These are phyloP conservation scores for Oreotrochilus melanogaster DNA, from an alignment of 2,113 vertebrate species.

Conservation along the genomic window DNA sequence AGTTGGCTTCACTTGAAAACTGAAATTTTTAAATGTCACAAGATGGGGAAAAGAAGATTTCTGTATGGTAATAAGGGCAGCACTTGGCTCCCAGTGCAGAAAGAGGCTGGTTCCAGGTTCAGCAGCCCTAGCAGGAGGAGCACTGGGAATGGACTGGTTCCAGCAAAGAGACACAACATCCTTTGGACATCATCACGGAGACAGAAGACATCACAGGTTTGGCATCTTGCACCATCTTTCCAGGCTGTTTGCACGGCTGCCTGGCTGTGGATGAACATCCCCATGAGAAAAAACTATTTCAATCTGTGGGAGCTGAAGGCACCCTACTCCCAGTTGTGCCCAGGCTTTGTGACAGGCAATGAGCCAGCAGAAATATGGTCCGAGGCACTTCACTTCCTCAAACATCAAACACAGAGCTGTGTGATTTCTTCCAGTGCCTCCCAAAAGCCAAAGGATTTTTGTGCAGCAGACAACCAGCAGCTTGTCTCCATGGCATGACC, in stretches of 20 bases:
- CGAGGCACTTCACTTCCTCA: not conserved
- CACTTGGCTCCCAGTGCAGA: not conserved
- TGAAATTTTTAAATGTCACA: not conserved
- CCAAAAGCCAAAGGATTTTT: not conserved
- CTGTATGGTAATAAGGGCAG: not conserved
- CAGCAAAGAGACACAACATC: not conserved
- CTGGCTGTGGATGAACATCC: not conserved
- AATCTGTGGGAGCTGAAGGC: not conserved
- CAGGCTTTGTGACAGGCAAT: not conserved
- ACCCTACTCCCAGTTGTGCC: not conserved
- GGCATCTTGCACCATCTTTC: no score
- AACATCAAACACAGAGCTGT: no score
- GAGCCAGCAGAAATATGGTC: not conserved
- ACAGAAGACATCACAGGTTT: not conserved
- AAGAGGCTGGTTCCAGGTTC: not conserved
- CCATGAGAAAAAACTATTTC: not conserved
- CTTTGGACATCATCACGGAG: not conserved
- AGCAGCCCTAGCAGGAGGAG: not conserved
- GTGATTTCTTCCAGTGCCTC: not conserved
- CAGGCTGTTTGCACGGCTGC: not conserved
- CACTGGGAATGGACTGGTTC: no score
- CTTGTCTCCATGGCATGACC: not conserved
- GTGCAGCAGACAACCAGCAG: no score
- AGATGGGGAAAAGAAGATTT: not conserved
- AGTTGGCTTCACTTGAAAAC: not conserved